Evolutionary conservation across 2,113 vertebrate species (phyloP).

Genomic region (Leptobrachium ailaonicum): DNA sequence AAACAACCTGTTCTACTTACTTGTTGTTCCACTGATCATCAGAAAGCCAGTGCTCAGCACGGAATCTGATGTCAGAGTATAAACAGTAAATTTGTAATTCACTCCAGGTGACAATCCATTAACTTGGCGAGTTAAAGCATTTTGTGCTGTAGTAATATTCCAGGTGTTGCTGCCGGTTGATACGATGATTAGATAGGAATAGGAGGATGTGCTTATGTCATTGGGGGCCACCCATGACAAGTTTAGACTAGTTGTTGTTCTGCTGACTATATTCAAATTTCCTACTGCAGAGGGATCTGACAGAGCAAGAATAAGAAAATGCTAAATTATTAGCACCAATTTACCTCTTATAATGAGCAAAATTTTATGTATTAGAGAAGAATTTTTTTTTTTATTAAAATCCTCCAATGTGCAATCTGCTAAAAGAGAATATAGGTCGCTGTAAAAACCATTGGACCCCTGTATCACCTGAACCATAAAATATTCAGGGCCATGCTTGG

Average conservation of each 20-base stretch:
- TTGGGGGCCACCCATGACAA: neutral
- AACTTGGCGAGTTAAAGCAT: neutral
- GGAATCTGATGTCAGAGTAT: neutral
- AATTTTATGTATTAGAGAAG: too few species aligned
- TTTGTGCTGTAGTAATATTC: neutral
- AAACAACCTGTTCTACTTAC: slow-evolving; percentile 18
- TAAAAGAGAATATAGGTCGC: too few species aligned
- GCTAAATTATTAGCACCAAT: neutral
- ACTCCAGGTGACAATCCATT: neutral
- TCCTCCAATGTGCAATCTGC: too few species aligned
- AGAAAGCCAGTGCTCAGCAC: neutral
- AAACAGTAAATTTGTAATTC: slow-evolving; percentile 15
- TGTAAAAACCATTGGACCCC: too few species aligned
- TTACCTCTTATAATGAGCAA: too few species aligned
- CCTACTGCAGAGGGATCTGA: slow-evolving; percentile 27
- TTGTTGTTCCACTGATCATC: slow-evolving; percentile 3
- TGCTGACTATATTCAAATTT: fast-evolving
- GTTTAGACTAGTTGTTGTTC: neutral
- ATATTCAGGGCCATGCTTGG: too few species aligned
- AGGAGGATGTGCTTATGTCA: neutral
- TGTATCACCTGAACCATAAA: too few species aligned
- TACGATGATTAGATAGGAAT: neutral
- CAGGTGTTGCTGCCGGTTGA: neutral
- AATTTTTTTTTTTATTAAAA: too few species aligned
- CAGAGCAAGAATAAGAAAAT: neutral